Evolutionary conservation across 2,113 vertebrate genomes (phyloP), one percentile per base, ranked within the genome.

Genomic region (Pleuronectes platessa): DNA sequence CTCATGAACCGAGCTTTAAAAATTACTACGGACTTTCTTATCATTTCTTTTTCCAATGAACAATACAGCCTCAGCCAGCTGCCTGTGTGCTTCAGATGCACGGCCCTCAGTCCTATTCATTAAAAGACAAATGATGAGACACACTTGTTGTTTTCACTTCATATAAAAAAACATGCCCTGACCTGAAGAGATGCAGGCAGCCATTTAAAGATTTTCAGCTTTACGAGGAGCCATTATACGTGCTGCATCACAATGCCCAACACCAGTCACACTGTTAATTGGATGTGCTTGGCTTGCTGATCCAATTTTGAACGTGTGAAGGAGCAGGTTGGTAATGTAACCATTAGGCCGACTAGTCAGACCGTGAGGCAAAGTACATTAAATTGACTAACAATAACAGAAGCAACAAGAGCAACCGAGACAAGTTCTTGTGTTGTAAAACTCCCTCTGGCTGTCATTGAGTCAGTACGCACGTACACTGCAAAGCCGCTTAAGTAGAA

Each of bases 231-330:
- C 56, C 56, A 18, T 31, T 15, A 9, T 54, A 62, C 47, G 40
- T 42, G 53, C 20, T 60, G 69, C 61, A 63, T 73, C 40, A 42
- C 40, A 42, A 42, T 42, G 40, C 40, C 12, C 40, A 42, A 37
- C 64, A 56, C 54, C 51, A 23, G 53, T 66, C 45, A 23, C 21
- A 42, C 31, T 13, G 8, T 53, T 82, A 69, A 79, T 78, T 76
- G 49, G 78, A 78, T 24, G 20, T 31, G 37, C 6, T 70, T 26
- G 13, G 11, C 60, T 60, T 37, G 45, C 23, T 24, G 35, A 20
- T 35, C 13, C n/a, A 53, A 40, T 26, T 27, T 55, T 1, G 23
- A 40, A 18, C 51, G 17, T 74, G 26, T n/a, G 26, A 31, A 45
- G 15, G 61, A 66, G 42, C 56, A 37, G 42, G 40, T 55, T 27